phyloP scores from a whole-genome alignment of 2,113 vertebrate genomes.

The Ptyas mucosa region DNA sequence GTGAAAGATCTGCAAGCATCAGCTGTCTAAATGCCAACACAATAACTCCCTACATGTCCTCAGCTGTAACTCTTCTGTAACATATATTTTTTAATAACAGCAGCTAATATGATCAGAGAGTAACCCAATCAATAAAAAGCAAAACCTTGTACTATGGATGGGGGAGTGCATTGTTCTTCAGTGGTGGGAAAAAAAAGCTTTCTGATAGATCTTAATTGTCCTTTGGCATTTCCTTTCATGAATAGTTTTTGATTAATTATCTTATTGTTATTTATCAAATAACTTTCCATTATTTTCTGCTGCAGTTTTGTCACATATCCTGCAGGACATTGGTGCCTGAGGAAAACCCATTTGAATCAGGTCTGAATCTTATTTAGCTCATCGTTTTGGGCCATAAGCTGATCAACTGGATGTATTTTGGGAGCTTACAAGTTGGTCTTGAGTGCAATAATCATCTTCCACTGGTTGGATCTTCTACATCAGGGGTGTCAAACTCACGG shows the following conservation, averaged over 20 bases:
- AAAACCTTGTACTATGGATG: slow-evolving; percentile 18
- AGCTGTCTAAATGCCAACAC: slow-evolving; percentile 38
- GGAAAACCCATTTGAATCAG: neutral
- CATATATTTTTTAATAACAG: slow-evolving; percentile 50
- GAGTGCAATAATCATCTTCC: neutral
- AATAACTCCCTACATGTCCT: slow-evolving; percentile 25
- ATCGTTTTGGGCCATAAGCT: neutral
- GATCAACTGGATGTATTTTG: neutral
- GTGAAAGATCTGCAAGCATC: slow-evolving; percentile 17
- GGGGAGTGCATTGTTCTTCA: slow-evolving; percentile 40
- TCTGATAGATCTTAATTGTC: slow-evolving; percentile 9
- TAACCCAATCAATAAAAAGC: slow-evolving; percentile 67
- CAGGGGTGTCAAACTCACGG: no score
- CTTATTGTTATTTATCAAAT: neutral
- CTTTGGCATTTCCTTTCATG: slow-evolving; percentile 35
- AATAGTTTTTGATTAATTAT: neutral
- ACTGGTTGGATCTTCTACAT: neutral
- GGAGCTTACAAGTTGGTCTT: neutral
- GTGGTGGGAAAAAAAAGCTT: slow-evolving; percentile 43
- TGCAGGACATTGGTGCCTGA: fast-evolving
- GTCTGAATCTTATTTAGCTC: neutral
- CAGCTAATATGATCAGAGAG: slow-evolving; percentile 65
- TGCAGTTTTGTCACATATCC: fast-evolving
- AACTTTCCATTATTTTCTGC: neutral
- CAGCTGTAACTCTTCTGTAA: slow-evolving; percentile 36